Percentiles rank a stretch among this genome's conserved stretches.
Conservation (phyloP, 1,140 invertebrate species). For the Scaptomyza graminum region DNA sequence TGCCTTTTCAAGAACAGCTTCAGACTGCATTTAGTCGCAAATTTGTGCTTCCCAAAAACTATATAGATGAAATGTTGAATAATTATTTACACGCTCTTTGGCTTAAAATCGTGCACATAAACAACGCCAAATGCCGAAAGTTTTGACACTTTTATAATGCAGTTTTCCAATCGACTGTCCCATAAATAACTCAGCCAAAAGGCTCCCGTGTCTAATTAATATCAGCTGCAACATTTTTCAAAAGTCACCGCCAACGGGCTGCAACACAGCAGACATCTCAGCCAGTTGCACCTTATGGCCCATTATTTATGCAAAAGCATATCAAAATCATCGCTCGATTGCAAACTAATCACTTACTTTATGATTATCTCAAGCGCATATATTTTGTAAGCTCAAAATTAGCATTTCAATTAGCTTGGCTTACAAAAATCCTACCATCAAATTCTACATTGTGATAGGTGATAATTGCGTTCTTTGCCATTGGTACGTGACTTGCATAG, state of each 20-base stretch:
- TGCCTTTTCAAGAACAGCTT: slow-evolving; percentile 28
- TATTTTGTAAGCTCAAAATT: background rate
- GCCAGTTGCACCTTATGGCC: slow-evolving; percentile 31
- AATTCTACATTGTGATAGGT: slow-evolving; percentile 3
- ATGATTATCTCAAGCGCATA: slow-evolving; percentile 30
- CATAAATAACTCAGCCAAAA: slow-evolving; percentile 75
- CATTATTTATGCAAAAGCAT: slow-evolving; percentile 43
- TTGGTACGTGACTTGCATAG: slow-evolving; percentile 8
- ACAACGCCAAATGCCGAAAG: slow-evolving; percentile 56
- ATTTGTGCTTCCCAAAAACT: slow-evolving; percentile 5
- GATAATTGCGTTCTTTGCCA: slow-evolving; percentile 11
- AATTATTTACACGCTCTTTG: slow-evolving; percentile 71
- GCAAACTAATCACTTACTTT: slow-evolving; percentile 55
- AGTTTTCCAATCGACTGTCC: slow-evolving; percentile 71
- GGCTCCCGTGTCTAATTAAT: slow-evolving; percentile 69
- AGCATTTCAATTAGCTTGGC: slow-evolving; percentile 20
- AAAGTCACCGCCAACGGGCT: slow-evolving; percentile 52
- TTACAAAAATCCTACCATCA: background rate
- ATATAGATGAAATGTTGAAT: slow-evolving; percentile 40
- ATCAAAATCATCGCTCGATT: slow-evolving; percentile 49
- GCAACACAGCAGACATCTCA: slow-evolving; percentile 55
- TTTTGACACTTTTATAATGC: slow-evolving; percentile 82
- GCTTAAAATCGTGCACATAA: slow-evolving; percentile 66
- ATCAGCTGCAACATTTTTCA: slow-evolving; percentile 56
- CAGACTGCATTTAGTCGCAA: slow-evolving; percentile 21